A percentile compares a stretch with the other conserved stretches of the same genome.
Evolutionary conservation across 2,797 vertebrate genomes (phyloP).

Genomic region (Brachyrhaphis roseni): DNA sequence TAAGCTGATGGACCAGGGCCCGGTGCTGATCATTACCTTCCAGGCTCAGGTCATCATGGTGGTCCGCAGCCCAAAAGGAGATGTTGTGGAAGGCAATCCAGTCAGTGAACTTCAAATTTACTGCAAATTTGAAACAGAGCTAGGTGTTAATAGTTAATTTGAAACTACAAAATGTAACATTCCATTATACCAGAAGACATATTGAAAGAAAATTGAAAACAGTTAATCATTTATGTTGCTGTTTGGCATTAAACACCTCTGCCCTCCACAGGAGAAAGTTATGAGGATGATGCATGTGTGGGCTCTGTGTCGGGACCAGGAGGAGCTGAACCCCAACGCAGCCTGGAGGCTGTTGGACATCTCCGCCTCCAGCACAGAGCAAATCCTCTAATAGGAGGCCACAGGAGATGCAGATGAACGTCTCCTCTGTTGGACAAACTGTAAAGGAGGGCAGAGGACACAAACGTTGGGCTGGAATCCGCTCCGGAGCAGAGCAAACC

Average conservation of each 20-base stretch:
- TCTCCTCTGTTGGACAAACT: conserved; percentile 23
- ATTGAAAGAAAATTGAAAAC: neutral
- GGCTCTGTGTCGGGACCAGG: conserved; percentile 95
- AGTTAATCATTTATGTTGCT: neutral
- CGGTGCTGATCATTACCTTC: conserved; percentile 93
- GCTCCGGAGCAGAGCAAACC: conserved; percentile 10
- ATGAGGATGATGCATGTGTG: conserved; percentile 94
- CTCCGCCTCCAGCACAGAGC: conserved; percentile 93
- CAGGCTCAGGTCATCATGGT: conserved; percentile 95
- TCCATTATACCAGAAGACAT: neutral
- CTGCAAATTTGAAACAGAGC: conserved; percentile 27
- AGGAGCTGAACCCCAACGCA: conserved; percentile 91
- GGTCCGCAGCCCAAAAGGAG: conserved; percentile 87
- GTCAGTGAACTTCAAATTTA: conserved; percentile 75
- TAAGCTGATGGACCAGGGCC: conserved; percentile 97
- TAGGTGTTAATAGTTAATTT: neutral
- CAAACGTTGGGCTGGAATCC: conserved; percentile 31
- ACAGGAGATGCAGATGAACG: conserved; percentile 9
- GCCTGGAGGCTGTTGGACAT: conserved; percentile 97
- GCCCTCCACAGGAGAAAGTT: conserved; percentile 89
- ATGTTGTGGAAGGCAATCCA: conserved; percentile 91
- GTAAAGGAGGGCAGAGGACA: conserved; percentile 16
- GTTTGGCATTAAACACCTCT: conserved; percentile 27
- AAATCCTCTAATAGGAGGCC: conserved; percentile 71
- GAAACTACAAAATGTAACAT: neutral